Evolutionary conservation across 1,140 invertebrate species (phyloP).

Genomic region (Drosophila nasuta): DNA sequence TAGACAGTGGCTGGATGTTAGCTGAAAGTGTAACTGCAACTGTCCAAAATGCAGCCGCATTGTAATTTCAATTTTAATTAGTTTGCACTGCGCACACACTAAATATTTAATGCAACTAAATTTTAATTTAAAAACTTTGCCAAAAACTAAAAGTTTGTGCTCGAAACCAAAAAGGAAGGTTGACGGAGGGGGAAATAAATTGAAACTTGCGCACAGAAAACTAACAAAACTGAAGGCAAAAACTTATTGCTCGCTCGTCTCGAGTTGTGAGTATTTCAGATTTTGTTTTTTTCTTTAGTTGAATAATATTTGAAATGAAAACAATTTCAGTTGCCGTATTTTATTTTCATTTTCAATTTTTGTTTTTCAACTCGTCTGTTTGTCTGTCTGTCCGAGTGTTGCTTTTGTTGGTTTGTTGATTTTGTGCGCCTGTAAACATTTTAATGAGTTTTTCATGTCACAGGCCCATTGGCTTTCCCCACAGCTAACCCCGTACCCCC

Average conservation of each 20-base stretch:
- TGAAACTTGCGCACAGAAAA: slow-evolving; percentile 37
- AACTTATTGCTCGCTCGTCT: slow-evolving; percentile 39
- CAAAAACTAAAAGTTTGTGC: slow-evolving; percentile 29
- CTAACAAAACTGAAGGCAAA: slow-evolving; percentile 24
- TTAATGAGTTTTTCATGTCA: slow-evolving; percentile 84
- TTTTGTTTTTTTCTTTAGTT: slow-evolving; percentile 42
- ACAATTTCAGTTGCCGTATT: slow-evolving; percentile 66
- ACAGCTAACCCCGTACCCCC: background rate
- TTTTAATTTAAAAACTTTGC: slow-evolving; percentile 69
- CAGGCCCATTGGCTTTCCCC: slow-evolving; percentile 41
- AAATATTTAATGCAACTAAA: slow-evolving; percentile 67
- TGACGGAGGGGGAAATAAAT: background rate
- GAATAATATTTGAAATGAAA: slow-evolving; percentile 72
- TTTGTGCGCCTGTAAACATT: slow-evolving; percentile 82
- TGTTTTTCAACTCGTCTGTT: slow-evolving; percentile 34
- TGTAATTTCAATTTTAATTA: slow-evolving; percentile 72
- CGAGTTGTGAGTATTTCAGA: slow-evolving; percentile 47
- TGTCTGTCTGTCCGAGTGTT: slow-evolving; percentile 47
- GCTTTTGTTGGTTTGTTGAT: slow-evolving; percentile 75
- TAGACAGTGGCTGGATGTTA: slow-evolving; percentile 13
- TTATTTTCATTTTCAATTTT: slow-evolving; percentile 39
- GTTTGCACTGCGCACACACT: slow-evolving; percentile 50
- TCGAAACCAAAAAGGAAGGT: background rate
- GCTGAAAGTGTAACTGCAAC: background rate
- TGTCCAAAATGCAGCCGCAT: slow-evolving; percentile 37